phyloP scores from a whole-genome alignment of 2,113 vertebrate species.

The Marmota flaviventris region DNA sequence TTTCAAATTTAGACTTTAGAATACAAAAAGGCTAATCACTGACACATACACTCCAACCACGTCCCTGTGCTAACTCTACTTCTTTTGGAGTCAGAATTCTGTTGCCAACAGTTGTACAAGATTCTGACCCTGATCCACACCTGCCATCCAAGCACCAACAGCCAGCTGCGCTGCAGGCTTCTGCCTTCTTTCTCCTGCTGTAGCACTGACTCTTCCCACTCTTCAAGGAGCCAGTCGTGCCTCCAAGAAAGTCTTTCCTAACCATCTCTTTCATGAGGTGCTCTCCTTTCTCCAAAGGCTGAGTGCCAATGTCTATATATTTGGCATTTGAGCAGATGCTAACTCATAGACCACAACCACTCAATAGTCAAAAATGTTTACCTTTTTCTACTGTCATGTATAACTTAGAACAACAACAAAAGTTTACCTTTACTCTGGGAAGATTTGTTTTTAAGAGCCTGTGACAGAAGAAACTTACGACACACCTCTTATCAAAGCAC shows the following conservation, averaged over 20 bases:
- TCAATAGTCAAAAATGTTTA: neutral
- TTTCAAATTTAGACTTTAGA: conserved; percentile 39
- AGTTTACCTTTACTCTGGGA: neutral
- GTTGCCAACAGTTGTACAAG: neutral
- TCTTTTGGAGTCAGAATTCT: neutral
- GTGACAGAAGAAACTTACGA: neutral
- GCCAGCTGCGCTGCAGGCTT: neutral
- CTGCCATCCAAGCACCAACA: neutral
- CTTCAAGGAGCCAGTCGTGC: neutral
- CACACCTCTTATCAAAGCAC: neutral
- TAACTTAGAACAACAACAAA: neutral
- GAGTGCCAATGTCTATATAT: neutral
- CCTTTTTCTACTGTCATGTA: no score
- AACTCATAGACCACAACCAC: neutral
- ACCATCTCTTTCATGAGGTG: neutral
- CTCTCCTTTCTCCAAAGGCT: neutral
- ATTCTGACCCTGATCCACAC: neutral
- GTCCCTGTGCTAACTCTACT: neutral
- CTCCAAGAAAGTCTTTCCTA: neutral
- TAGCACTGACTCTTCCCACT: neutral
- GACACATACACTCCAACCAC: neutral
- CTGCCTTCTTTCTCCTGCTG: neutral
- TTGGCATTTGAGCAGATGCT: neutral
- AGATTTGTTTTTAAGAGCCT: neutral
- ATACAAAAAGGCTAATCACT: neutral